Evolutionary conservation across 2,113 vertebrate genomes (phyloP).

Genomic region (Irena cyanogastra): DNA sequence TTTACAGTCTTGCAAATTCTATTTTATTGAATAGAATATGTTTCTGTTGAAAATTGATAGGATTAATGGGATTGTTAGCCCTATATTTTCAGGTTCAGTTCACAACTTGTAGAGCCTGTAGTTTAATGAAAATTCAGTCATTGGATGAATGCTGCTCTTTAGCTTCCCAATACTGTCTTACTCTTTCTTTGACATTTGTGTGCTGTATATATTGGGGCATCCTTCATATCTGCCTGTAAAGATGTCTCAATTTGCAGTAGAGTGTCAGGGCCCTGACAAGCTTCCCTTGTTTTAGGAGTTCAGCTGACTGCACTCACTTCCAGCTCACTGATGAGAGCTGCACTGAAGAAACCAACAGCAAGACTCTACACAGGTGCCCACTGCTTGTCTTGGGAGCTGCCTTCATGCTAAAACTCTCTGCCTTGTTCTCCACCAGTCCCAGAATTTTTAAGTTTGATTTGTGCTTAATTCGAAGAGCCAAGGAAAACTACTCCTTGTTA

Average conservation of each 20-base stretch:
- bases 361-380: accelerated
- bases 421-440: background rate
- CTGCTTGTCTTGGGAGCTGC: background rate
- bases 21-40: background rate
- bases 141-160: background rate
- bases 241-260: background rate
- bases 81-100: background rate
- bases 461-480: background rate
- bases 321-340: background rate
- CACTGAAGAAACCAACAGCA: background rate
- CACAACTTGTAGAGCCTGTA: background rate
- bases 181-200: background rate
- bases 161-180: background rate
- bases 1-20: background rate
- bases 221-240: background rate
- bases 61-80: background rate
- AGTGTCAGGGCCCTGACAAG: too few species aligned
- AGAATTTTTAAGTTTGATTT: background rate
- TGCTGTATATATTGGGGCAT: accelerated
- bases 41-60: background rate
- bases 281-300: background rate
- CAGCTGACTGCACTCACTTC: background rate
- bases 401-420: background rate
- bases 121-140: background rate
- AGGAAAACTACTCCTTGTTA: background rate